Base-by-base conservation (phyloP, 2,113 vertebrate genomes). In the Hippocampus abdominalis region DNA sequence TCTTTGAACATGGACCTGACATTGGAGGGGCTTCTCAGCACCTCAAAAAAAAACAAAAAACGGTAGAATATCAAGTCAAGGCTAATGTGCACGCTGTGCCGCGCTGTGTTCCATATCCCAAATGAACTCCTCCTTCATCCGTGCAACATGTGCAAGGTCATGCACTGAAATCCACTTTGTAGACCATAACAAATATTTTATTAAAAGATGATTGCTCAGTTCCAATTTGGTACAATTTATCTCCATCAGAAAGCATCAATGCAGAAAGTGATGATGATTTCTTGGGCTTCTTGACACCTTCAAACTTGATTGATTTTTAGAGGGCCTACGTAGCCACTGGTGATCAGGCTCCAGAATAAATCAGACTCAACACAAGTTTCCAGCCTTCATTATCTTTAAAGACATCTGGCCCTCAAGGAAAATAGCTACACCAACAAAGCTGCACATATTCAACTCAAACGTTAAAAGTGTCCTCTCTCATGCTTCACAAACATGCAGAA, bases 61-160 rank as follows among this genome's bases (percentile, higher is more conserved):
- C 92, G 93, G 93, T 93, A 92, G 93, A 92, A 29, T 95, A 95
- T 96, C 94, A 95, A 95, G 93, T 93, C 92, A 92, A 94, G 94
- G 93, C 94, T 95, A 95, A 96, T 94, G 94, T 92, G 93, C 93
- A 93, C 92, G 91, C 91, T 91, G 93, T 94, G 32, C 32, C 89
- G 93, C 93, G 92, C 94, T 93, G 91, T 91, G 91, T 62, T 93
- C 91, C 90, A 91, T 92, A 91, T 93, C 77, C 78, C 65, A 94
- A 95, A 93, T 36, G 92, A 94, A 89, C 91, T 91, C 78, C 92
- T 90, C 92, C 94, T 89, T 94, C 95, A 16, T 57, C 25, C 11
- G 1, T 56, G 53, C 53, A 54, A 54, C 53, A 23, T 10, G 6
- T 3, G 25, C 10, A 25, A 8, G 53, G 25, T 13, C 11, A 57